phyloP scores from a whole-genome alignment of 2,113 vertebrate species.

The Eretmochelys imbricata region DNA sequence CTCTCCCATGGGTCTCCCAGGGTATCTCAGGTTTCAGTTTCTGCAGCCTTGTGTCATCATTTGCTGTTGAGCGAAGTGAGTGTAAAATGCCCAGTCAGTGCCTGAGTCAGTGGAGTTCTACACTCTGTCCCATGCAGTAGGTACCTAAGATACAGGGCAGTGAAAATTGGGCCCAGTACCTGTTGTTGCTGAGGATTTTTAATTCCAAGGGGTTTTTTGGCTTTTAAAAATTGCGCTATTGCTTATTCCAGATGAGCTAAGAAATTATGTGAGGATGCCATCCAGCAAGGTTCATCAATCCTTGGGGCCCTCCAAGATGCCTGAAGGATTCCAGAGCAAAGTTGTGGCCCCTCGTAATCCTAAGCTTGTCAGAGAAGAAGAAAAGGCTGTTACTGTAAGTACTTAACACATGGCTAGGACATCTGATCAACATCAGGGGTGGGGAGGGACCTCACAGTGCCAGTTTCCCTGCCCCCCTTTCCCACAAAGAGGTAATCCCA shows the following conservation, averaged over 20 bases:
- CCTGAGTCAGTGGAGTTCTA: background rate
- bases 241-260: conserved; percentile 62
- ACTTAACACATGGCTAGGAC: background rate
- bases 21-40: background rate
- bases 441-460: rapidly evolving
- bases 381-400: conserved; percentile 66
- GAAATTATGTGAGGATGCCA: conserved; percentile 58
- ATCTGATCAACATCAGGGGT: background rate
- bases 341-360: conserved; percentile 28
- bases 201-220: background rate
- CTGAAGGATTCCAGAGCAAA: conserved; percentile 67
- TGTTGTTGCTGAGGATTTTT: background rate
- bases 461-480: background rate
- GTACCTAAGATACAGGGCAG: background rate
- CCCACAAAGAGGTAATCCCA: background rate
- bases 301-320: conserved; percentile 25
- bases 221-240: background rate
- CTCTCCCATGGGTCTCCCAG: background rate
- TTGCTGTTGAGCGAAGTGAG: background rate
- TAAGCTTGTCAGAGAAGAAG: conserved; percentile 67
- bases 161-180: background rate
- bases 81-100: background rate
- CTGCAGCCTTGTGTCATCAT: background rate
- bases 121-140: background rate
- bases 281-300: conserved; percentile 33